A percentile compares a stretch with the other conserved stretches of the same genome.
Conservation (phyloP, 2,888 invertebrate species). For the Ischnura elegans region DNA sequence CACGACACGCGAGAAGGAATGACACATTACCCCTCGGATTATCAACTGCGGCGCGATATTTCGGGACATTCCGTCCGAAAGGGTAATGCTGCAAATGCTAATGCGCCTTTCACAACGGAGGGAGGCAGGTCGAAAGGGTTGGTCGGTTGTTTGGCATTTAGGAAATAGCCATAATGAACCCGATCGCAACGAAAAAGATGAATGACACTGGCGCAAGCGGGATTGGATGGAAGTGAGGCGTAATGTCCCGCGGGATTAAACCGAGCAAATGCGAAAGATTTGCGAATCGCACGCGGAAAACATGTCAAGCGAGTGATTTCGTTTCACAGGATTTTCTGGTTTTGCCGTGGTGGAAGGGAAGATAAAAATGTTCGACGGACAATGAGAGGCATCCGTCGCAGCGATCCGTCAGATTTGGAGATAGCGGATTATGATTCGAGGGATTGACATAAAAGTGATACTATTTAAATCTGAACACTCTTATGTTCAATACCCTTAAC, state of each 20-base stretch:
- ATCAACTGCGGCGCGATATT: background rate
- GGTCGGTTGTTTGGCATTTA: too few species aligned
- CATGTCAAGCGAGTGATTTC: background rate
- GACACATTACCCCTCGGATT: too few species aligned
- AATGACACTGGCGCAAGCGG: background rate
- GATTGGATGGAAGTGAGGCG: background rate
- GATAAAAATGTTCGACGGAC: background rate
- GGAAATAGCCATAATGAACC: background rate
- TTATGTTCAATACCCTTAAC: too few species aligned
- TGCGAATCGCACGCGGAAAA: background rate
- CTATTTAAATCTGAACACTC: too few species aligned
- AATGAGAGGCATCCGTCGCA: too few species aligned
- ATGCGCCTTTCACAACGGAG: background rate
- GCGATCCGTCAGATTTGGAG: too few species aligned
- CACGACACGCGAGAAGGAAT: too few species aligned
- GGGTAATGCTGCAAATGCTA: background rate
- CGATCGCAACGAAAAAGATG: background rate
- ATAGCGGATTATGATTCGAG: too few species aligned
- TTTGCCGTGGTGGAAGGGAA: background rate
- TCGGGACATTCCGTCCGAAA: background rate
- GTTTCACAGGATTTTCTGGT: background rate
- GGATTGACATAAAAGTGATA: too few species aligned
- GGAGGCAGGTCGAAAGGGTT: constrained; percentile 12
- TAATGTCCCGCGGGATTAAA: background rate
- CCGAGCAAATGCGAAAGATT: background rate